Conservation (phyloP, 1,140 invertebrate genomes). For the Protaetia brevitarsis region DNA sequence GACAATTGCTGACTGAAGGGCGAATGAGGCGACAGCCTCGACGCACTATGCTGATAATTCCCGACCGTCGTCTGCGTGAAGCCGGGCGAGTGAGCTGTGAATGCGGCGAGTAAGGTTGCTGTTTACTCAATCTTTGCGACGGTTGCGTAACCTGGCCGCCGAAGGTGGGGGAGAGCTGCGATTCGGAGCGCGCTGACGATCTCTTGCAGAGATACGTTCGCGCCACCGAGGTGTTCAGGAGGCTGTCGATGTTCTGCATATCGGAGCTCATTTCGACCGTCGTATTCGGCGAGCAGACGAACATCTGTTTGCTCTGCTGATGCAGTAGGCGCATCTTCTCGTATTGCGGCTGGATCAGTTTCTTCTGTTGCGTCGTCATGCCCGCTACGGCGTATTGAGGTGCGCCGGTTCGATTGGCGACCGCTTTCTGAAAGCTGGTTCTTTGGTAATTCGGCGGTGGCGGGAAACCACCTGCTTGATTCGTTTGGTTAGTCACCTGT, state of each 20-base stretch:
- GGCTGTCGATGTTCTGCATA: constrained; percentile 71
- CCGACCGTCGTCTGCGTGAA: constrained; percentile 36
- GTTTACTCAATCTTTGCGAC: constrained; percentile 42
- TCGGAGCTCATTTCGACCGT: constrained; percentile 59
- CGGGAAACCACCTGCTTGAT: constrained; percentile 33
- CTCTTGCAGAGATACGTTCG: constrained; percentile 73
- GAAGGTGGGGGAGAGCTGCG: constrained; percentile 67
- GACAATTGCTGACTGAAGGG: constrained; percentile 44
- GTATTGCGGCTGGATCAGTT: constrained; percentile 49
- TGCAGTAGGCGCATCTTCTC: constrained; percentile 55
- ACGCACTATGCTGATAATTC: constrained; percentile 36
- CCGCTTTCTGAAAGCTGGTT: constrained; percentile 38
- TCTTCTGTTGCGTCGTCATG: constrained; percentile 49
- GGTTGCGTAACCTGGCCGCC: constrained; percentile 36
- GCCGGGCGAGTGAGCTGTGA: too few species aligned
- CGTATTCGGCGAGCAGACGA: constrained; percentile 64
- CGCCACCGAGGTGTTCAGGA: constrained; percentile 75
- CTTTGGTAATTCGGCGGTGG: constrained; percentile 52
- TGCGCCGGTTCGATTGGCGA: constrained; percentile 48
- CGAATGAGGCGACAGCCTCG: constrained; percentile 41
- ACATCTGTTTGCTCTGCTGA: constrained; percentile 68
- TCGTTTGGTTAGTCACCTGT: constrained; percentile 27
- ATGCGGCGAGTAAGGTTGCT: too few species aligned
- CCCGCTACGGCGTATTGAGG: constrained; percentile 41
- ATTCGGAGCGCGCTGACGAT: constrained; percentile 66